Base-by-base conservation (phyloP, 2,888 invertebrate species). In the Napeogenes inachia region DNA sequence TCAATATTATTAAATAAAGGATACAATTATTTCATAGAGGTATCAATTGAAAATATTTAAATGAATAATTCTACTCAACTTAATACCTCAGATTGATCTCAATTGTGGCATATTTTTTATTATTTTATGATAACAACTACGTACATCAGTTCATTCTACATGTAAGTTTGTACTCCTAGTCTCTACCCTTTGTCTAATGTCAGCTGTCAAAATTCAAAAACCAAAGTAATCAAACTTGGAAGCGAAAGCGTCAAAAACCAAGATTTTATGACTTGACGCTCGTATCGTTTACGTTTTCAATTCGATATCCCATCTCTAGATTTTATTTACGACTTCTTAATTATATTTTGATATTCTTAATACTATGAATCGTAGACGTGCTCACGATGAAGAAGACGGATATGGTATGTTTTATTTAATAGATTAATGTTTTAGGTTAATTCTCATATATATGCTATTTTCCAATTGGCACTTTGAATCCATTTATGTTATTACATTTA, bases 371-470 rank as follows among this genome's bases (percentile, higher is more conserved):
- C 93, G 96, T 62, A 92, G 96, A 84, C 92, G 96, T 73, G 92
- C 93, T 62, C 95, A 96, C 75, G 95, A 96, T 68, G 96, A 96
- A 74, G 96, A 96, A 61, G 96, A 96, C 85, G 94, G 95, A 70
- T 95, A 95, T 75, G 96, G 96, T 95, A 85, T 84, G 75, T 69
- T 64, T 54, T 45, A 57, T 10, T 10, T 59, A 58, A 45, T 54
- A 54, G 61, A 64, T 57, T 59, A 56, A 32, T 57, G 64, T 73
- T 70, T 78, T 68, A 85, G 82, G 81, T 82, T 84, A 82, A 12
- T 50, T 50, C 30, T 50, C 42, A 42, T 50, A 50, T 50, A 47
- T 47, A 50, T 30, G 30, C 10, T 30, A 50, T 10, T 30, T 50
- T 50, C 30, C 30, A 13, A 55, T 13, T 54, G 45, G 10, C 53